Evolutionary conservation across 35 echinoderm and acorn worm species (phyloP).

Genomic region (Stichopus chloronotus): DNA sequence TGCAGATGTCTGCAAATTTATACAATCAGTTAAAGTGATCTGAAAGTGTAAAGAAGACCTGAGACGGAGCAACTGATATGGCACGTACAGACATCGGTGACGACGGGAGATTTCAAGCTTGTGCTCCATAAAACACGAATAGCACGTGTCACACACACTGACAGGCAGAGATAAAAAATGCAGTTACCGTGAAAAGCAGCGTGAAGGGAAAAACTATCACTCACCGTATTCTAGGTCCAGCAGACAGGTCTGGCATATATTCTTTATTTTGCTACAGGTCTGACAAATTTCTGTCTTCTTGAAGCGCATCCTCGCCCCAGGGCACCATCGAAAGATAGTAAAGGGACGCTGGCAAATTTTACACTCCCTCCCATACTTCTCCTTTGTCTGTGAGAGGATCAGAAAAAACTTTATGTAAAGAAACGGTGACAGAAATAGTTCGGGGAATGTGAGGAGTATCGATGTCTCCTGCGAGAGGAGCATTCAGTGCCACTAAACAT

Average conservation of each 20-base stretch:
- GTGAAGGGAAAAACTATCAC: neutral
- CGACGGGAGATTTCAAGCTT: neutral
- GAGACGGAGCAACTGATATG: neutral
- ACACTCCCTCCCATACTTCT: constrained; percentile 96
- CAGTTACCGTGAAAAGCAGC: neutral
- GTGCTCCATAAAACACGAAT: neutral
- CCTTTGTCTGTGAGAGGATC: constrained; percentile 78
- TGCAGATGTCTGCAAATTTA: no score
- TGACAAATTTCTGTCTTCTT: constrained; percentile 99
- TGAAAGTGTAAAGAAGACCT: no score
- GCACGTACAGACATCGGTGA: neutral
- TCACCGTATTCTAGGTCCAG: constrained; percentile 99
- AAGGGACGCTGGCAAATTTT: constrained; percentile 97
- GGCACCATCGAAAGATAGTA: constrained; percentile 99
- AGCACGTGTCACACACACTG: neutral
- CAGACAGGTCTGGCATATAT: constrained; percentile 96
- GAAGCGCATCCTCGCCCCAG: constrained; percentile 95
- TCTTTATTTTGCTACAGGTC: constrained; percentile 97
- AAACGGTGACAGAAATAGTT: neutral
- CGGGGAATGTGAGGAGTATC: neutral
- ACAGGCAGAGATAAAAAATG: neutral
- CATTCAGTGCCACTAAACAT: no score
- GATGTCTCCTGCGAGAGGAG: neutral
- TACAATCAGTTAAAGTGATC: no score
- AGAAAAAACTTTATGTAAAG: neutral